Conservation (phyloP, 2,113 vertebrate genomes). For the Peromyscus polionotus region DNA sequence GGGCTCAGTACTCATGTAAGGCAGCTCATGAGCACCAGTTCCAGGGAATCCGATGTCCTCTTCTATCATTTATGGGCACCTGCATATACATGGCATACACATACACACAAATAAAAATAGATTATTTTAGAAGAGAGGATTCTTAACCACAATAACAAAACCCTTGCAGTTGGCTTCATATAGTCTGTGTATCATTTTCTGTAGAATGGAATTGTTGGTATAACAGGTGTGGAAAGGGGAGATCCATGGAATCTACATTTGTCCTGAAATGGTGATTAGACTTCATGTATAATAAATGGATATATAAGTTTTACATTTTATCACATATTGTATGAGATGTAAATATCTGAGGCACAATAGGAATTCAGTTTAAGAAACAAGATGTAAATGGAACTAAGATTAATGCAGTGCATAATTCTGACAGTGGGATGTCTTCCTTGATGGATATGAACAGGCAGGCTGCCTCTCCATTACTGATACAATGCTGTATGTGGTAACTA, state of each 20-base stretch:
- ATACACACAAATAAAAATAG: not conserved
- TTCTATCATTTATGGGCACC: not conserved
- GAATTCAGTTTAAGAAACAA: conserved; percentile 23
- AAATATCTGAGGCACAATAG: conserved; percentile 35
- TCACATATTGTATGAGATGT: not conserved
- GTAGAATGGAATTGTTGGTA: not conserved
- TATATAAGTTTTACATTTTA: not conserved
- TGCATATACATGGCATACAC: not conserved
- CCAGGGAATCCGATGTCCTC: not conserved
- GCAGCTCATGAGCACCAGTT: not conserved
- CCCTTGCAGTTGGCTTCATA: not conserved
- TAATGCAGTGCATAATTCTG: not conserved
- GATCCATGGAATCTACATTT: not conserved
- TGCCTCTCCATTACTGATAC: conserved; percentile 1
- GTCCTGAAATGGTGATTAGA: not conserved
- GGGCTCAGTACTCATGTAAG: not conserved
- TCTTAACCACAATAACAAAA: not conserved
- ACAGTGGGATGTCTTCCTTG: conserved; percentile 3
- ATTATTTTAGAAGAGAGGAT: not conserved
- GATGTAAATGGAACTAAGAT: not conserved
- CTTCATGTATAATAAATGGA: not conserved
- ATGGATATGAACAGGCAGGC: not conserved
- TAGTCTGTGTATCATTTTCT: not conserved
- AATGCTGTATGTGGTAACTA: not conserved
- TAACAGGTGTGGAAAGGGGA: not conserved